Conservation (phyloP, 1,140 invertebrate genomes). For the Cherax destructor region DNA sequence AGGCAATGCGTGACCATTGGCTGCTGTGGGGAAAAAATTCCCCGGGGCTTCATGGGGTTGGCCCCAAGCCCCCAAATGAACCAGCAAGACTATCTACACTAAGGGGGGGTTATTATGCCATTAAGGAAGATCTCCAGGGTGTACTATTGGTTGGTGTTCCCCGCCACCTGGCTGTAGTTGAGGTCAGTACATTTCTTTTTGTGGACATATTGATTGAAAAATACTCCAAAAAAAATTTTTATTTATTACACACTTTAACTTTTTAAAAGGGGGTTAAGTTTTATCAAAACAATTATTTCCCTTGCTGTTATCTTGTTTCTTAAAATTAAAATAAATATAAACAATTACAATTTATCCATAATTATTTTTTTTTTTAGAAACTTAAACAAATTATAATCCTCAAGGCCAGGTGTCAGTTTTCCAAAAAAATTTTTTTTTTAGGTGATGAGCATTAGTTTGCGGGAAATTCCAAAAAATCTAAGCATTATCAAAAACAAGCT, state of each 20-base stretch:
- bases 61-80: no score
- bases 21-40: neutral
- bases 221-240: no score
- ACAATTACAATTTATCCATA: neutral
- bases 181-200: constrained; percentile 25
- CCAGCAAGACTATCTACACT: constrained; percentile 20
- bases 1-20: neutral
- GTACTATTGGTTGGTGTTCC: constrained; percentile 49
- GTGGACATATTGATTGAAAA: no score
- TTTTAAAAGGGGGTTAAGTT: no score
- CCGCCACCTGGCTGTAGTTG: constrained; percentile 41
- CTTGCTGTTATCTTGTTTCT: no score
- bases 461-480: constrained; percentile 38
- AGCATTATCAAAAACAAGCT: constrained; percentile 21
- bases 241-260: no score
- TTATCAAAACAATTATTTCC: no score
- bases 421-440: neutral
- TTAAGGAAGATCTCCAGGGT: constrained; percentile 28
- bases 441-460: constrained; percentile 43
- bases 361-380: no score
- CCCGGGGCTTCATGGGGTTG: neutral
- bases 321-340: neutral
- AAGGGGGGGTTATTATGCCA: constrained; percentile 30
- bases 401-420: no score
- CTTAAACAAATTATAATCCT: no score